Percentiles rank a stretch among this genome's conserved stretches.
Evolutionary conservation across 2,888 invertebrate species (phyloP).

Genomic region (Balanococcus diminutus): DNA sequence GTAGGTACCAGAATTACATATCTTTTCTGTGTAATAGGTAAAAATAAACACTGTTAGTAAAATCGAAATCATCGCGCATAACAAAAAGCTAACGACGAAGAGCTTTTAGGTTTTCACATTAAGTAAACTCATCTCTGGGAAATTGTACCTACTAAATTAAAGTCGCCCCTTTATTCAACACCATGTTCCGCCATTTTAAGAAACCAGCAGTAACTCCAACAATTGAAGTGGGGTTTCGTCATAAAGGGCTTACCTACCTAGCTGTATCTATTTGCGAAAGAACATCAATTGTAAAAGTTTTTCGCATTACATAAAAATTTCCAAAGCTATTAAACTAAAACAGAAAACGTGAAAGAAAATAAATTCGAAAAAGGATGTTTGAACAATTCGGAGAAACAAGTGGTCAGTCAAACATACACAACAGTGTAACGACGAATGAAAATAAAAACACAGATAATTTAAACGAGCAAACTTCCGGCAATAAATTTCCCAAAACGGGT

Average conservation of each 20-base stretch:
- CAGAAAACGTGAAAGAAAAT: not conserved
- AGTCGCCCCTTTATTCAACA: no score
- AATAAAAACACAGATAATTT: constrained; percentile 37
- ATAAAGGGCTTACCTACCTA: not conserved
- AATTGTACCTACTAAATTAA: no score
- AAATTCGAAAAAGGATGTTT: constrained; percentile 6
- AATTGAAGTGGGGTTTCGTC: not conserved
- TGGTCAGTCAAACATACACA: constrained; percentile 29
- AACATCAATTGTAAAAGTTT: not conserved
- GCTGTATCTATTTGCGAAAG: not conserved
- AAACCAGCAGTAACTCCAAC: not conserved
- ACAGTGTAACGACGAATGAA: not conserved
- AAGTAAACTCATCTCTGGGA: no score
- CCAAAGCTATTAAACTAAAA: not conserved
- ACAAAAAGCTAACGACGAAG: no score
- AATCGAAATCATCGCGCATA: no score
- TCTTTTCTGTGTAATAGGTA: no score
- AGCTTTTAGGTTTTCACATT: no score
- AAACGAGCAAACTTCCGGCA: constrained; percentile 28
- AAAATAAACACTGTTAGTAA: no score
- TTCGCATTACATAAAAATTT: not conserved
- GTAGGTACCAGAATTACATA: no score
- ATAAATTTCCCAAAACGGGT: constrained; percentile 16
- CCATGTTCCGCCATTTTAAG: not conserved
- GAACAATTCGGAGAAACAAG: not conserved